Conservation (phyloP, 2,797 vertebrate species). For the Brachymystax lenok region DNA sequence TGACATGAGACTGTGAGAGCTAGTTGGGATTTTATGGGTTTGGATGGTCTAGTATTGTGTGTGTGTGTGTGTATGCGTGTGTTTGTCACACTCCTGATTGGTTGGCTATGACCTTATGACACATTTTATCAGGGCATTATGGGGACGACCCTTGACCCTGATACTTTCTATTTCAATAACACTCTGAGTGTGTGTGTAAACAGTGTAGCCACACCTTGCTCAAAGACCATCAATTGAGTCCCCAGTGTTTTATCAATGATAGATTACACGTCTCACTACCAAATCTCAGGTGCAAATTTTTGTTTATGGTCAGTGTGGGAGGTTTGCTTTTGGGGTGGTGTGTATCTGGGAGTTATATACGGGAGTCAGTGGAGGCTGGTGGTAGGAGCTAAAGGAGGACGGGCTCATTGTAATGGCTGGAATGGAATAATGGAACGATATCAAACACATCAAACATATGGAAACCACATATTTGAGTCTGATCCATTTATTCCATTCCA, state of each 20-base stretch:
- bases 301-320: background rate
- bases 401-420: too few relatives aligned
- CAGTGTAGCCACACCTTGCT: constrained; percentile 62
- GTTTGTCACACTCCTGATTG: constrained; percentile 72
- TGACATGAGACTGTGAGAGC: too few relatives aligned
- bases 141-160: constrained; percentile 74
- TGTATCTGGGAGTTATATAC: background rate
- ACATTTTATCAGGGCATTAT: constrained; percentile 74
- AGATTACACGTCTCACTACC: constrained; percentile 53
- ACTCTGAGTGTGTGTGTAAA: constrained; percentile 51
- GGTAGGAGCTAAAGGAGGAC: too few relatives aligned
- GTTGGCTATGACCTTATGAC: constrained; percentile 76
- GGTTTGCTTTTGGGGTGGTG: background rate
- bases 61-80: constrained; percentile 12
- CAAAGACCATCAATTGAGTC: constrained; percentile 61
- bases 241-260: constrained; percentile 69
- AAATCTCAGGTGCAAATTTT: background rate
- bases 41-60: constrained; percentile 1
- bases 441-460: too few relatives aligned
- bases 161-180: constrained; percentile 75
- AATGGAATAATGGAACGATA: too few relatives aligned
- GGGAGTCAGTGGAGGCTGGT: background rate
- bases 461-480: too few relatives aligned
- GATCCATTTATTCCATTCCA: too few relatives aligned
- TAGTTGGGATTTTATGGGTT: constrained; percentile 1